Base-by-base conservation (phyloP, 2,113 vertebrate genomes). In the Actenoides hombroni region DNA sequence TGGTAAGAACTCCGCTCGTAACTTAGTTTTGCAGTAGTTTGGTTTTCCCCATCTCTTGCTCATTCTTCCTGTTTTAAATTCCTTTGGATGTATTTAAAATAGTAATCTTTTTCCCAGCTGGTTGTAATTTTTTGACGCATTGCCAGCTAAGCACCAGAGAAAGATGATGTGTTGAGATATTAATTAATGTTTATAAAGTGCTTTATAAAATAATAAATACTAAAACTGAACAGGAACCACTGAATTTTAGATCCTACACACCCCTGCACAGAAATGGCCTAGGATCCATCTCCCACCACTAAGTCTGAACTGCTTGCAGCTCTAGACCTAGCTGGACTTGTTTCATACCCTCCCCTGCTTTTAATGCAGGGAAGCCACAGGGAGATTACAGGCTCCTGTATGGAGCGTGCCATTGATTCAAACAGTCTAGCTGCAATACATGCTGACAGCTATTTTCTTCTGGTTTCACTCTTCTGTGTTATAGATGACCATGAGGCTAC, bases 171-270 rank as follows among this genome's bases (percentile, higher is more conserved):
- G n/a, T 90, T 92, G 78, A 86, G 68, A 33, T 94, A 85, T 48
- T 90, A 94, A 94, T 92, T 94, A 83, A 80, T 81, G 63, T 80
- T 93, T 95, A 35, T 83, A 63, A 92, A 91, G 59, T 71, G n/a
- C 82, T 94, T 91, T 42, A 42, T 42, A 42, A 42, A 95, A 65
- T n/a, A 85, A 60, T 92, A 82, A 94, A 48, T 95, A 90, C 10
- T 61, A 40, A 65, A 95, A 57, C 23, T 46, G 90, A 92, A 40
- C 59, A n/a, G 75, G 33, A 94, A 65, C n/a, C 9, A 2, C 31
- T 68, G 59, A 39, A 60, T 90, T 92, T 74, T 84, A 44, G 44
- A 44, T 56, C 20, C 29, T 71, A 61, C 13, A 12, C 10, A n/a
- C 3, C 28, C n/a, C 53, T 91, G 73, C 75, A 51, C n/a, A 83